phyloP scores from a whole-genome alignment of 2,888 invertebrate species.

The Andrena fulva region DNA sequence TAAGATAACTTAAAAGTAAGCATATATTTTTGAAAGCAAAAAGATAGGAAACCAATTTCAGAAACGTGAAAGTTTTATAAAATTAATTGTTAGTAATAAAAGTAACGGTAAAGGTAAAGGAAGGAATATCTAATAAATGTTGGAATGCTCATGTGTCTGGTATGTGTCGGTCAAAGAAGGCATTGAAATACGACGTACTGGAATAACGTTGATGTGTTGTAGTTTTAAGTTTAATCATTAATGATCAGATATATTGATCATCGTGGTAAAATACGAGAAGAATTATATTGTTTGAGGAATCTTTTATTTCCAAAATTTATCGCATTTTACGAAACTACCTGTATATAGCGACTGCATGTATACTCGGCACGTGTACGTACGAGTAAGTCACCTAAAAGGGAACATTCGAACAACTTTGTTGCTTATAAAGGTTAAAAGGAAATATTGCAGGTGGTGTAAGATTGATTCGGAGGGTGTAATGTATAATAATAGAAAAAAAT shows the following conservation, averaged over 20 bases:
- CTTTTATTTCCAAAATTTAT: slow-evolving; percentile 55
- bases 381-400: slow-evolving; percentile 14
- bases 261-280: neutral
- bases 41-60: neutral
- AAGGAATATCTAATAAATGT: slow-evolving; percentile 13
- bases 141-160: slow-evolving; percentile 19
- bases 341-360: slow-evolving; percentile 37
- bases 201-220: slow-evolving; percentile 7
- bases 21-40: slow-evolving; percentile 52
- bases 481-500: slow-evolving; percentile 32
- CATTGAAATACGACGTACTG: neutral
- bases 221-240: slow-evolving; percentile 5
- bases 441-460: slow-evolving; percentile 7
- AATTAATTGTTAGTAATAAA: slow-evolving; percentile 26
- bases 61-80: slow-evolving; percentile 41
- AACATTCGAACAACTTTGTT: slow-evolving; percentile 19
- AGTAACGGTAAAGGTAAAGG: neutral
- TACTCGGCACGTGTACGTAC: slow-evolving; percentile 44
- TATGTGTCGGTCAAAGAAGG: neutral
- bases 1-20: slow-evolving; percentile 27
- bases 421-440: slow-evolving; percentile 10
- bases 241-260: neutral
- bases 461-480: slow-evolving; percentile 10
- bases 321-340: slow-evolving; percentile 43
- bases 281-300: slow-evolving; percentile 27